Evolutionary conservation across 2,797 vertebrate genomes (phyloP), one percentile per base, ranked within the genome.

Genomic region (Pteronotus mesoamericanus): DNA sequence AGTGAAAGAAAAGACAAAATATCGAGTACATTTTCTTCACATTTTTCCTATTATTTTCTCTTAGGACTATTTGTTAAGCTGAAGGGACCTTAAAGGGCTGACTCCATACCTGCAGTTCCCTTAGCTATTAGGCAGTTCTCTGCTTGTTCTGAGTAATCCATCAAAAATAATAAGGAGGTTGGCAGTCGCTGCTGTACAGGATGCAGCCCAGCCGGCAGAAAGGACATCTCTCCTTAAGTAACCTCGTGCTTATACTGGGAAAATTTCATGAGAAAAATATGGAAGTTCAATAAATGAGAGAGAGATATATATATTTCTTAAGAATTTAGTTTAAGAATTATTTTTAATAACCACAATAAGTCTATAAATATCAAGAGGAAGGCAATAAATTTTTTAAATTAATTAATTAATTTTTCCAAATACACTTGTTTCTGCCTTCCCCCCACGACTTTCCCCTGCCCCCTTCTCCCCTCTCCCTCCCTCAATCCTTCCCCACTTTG

Each of bases 91-190:
- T 48, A 48, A 57, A 95, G 44, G 39, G 34, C 39, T 72, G 61
- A 51, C 26, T 92, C 37, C 22, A 11, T n/a, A 42, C 46, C 66
- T 51, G 22, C 55, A 24, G 44, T 61, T 85, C 64, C 87, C 78
- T 86, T 86, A 48, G 15, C 16, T 72, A 24, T 37, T 48, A 10
- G 29, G 57, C n/a, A 32, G 29, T 69, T 83, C 69, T 83, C 74
- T 68, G 86, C 48, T 89, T 78, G 57, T 90, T 93, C 77, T 85
- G 39, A 92, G 72, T 51, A 87, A 95, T 74, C 24, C 71, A 78
- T 94, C 80, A 96, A 44, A 96, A 88, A 85, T 92, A 96, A 89
- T 34, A 64, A 96, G 86, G 89, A 75, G 87, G 29, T 55, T 57
- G 71, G 29, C 82, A 14, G 37, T 57, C 24, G 8, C 80, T 69